phyloP scores from a whole-genome alignment of 2,113 vertebrate species.

The Gavia stellata region DNA sequence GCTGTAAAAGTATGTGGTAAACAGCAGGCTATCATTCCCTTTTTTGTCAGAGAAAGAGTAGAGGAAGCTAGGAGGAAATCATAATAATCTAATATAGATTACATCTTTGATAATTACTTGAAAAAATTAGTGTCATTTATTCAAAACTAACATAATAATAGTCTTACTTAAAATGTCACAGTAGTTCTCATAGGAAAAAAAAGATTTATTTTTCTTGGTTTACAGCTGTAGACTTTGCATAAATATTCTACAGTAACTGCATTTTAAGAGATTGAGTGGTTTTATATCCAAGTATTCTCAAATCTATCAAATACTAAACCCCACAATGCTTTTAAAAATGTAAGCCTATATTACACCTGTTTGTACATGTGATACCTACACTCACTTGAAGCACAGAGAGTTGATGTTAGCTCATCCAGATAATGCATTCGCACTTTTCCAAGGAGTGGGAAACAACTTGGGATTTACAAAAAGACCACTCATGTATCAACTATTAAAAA shows the following conservation, averaged over 20 bases:
- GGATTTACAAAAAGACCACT: not conserved
- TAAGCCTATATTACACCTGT: not conserved
- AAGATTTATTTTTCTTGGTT: not conserved
- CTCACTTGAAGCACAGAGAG: not conserved
- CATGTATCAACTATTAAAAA: not conserved
- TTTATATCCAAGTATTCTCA: not conserved
- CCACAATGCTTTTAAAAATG: not conserved
- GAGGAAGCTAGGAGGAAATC: not conserved
- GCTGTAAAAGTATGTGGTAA: not conserved
- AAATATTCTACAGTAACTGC: not conserved
- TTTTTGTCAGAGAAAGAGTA: not conserved
- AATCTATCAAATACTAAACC: not conserved
- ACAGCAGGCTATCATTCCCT: not conserved
- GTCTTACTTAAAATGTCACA: not conserved
- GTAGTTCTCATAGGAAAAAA: not conserved
- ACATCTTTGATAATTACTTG: not conserved
- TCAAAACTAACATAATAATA: not conserved
- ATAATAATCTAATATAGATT: not conserved
- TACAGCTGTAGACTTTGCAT: not conserved
- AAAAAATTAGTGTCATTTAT: not conserved
- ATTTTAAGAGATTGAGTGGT: not conserved
- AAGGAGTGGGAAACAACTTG: not conserved
- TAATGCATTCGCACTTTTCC: not conserved
- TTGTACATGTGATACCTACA: not conserved
- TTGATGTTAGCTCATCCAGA: not conserved